Conservation (phyloP, 2,797 vertebrate species). For the Crocodylus rhombifer region DNA sequence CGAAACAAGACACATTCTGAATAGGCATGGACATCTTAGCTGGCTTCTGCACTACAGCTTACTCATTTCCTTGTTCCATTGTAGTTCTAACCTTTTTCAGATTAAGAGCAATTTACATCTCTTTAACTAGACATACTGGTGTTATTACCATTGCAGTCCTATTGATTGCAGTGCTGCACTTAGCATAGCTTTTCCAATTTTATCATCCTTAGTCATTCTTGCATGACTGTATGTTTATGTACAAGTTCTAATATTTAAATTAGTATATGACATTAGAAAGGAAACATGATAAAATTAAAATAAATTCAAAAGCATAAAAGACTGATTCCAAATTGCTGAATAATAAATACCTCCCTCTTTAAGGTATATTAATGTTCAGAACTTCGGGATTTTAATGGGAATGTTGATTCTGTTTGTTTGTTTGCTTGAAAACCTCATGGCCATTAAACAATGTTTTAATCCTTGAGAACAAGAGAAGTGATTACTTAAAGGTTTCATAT, state of each 20-base stretch:
- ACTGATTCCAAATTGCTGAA: conserved; percentile 48
- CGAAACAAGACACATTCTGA: conserved; percentile 58
- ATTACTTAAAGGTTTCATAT: conserved; percentile 46
- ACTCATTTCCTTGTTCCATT: conserved; percentile 47
- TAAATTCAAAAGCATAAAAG: conserved; percentile 61
- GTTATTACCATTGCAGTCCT: conserved; percentile 74
- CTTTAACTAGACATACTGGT: conserved; percentile 74
- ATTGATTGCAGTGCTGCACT: conserved; percentile 75
- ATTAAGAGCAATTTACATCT: conserved; percentile 75
- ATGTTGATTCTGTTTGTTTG: conserved; percentile 16
- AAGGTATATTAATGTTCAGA: conserved; percentile 20
- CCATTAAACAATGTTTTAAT: conserved; percentile 53
- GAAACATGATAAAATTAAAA: conserved; percentile 71
- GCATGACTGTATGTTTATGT: conserved; percentile 74
- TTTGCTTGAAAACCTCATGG: conserved; percentile 35
- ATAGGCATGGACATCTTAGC: conserved; percentile 36
- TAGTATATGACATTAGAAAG: conserved; percentile 65
- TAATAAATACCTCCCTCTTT: conserved; percentile 28
- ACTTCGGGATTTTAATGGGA: conserved; percentile 34
- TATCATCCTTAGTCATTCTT: conserved; percentile 78
- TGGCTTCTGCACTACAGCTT: conserved; percentile 30
- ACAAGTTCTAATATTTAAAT: conserved; percentile 73
- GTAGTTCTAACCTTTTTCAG: conserved; percentile 71
- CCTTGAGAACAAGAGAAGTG: conserved; percentile 34
- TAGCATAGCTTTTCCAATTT: conserved; percentile 75